Percentiles rank a stretch among this genome's conserved stretches.
phyloP scores from a whole-genome alignment of 2,797 vertebrate genomes.

The Gadopsis marmoratus region DNA sequence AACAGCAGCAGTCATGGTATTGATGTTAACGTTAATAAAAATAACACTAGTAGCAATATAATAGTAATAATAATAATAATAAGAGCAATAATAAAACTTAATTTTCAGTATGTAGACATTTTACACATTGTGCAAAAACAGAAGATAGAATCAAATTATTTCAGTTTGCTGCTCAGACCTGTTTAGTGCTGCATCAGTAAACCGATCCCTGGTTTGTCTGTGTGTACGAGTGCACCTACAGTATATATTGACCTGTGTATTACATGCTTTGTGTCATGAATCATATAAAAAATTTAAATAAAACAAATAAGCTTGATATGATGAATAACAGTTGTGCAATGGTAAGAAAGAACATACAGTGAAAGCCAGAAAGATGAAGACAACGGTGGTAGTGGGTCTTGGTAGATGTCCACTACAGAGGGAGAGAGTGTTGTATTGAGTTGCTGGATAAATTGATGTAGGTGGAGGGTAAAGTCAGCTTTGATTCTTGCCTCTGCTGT shows the following conservation, averaged over 20 bases:
- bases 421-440: constrained; percentile 2
- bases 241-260: constrained; percentile 1
- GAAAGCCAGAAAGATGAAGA: neutral
- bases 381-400: neutral
- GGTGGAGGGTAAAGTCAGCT: constrained; percentile 33
- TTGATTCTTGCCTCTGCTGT: constrained; percentile 2
- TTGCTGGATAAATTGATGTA: constrained; percentile 22
- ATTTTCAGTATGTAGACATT: neutral
- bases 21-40: too few species aligned
- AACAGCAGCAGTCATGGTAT: too few species aligned
- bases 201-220: neutral
- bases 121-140: neutral
- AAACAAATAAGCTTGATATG: too few species aligned
- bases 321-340: neutral
- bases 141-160: neutral
- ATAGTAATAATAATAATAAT: too few species aligned
- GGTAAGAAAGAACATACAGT: neutral
- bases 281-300: too few species aligned
- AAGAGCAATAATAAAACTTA: too few species aligned
- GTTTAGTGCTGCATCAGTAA: too few species aligned
- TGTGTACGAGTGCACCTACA: neutral
- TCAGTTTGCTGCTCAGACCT: neutral
- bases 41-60: too few species aligned
- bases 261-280: too few species aligned
- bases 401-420: neutral